These are phyloP conservation scores for Siphonodentalium dalli DNA, from an alignment of 2,888 invertebrate genomes.

Conservation along the genomic window DNA sequence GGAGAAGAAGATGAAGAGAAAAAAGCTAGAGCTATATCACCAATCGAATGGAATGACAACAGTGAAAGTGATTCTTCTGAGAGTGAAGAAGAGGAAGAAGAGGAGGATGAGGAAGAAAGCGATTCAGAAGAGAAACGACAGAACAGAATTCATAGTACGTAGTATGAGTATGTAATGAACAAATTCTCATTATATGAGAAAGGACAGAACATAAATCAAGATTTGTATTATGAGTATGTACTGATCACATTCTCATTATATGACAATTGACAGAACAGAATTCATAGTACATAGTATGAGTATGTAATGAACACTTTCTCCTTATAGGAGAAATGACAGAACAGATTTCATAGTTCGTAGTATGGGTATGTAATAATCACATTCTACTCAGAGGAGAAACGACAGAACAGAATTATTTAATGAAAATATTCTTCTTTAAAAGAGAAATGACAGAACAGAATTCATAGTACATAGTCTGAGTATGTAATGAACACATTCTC, in stretches of 20 bases:
- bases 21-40: conserved; percentile 50
- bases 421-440: conserved; percentile 5
- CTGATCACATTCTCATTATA: too few relatives aligned
- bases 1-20: conserved; percentile 34
- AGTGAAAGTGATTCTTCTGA: conserved; percentile 37
- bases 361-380: too few relatives aligned
- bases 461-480: conserved; percentile 28
- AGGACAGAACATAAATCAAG: conserved; percentile 28
- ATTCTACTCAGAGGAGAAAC: conserved; percentile 33
- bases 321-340: conserved; percentile 22
- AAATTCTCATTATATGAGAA: conserved; percentile 11
- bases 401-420: conserved; percentile 24
- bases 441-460: conserved; percentile 28
- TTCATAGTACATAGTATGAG: conserved; percentile 28
- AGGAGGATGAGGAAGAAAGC: conserved; percentile 26
- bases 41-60: conserved; percentile 57
- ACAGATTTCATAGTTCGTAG: conserved; percentile 27
- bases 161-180: conserved; percentile 29
- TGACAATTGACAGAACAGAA: conserved; percentile 26
- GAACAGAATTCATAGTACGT: conserved; percentile 26
- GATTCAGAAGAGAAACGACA: conserved; percentile 29
- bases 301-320: conserved; percentile 22
- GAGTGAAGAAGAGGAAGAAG: conserved; percentile 37
- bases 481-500: too few relatives aligned
- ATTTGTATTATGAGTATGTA: too few relatives aligned